Evolutionary conservation across 2,113 vertebrate species (phyloP).

Genomic region (Zapornia atra): DNA sequence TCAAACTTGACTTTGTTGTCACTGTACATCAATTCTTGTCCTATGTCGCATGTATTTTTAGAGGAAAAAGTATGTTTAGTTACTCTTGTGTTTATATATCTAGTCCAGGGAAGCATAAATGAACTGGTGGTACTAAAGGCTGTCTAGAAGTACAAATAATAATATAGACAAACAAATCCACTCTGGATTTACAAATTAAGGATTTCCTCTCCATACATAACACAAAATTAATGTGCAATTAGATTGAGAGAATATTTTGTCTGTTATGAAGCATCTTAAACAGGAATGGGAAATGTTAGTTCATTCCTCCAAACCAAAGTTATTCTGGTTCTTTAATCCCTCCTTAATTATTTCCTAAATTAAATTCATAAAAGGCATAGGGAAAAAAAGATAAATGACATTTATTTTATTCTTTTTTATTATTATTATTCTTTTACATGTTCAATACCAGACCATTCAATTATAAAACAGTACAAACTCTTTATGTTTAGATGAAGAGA

Average conservation of each 20-base stretch:
- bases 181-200: not conserved
- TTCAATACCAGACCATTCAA: no score
- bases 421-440: not conserved
- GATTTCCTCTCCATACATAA: not conserved
- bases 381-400: not conserved
- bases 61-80: not conserved
- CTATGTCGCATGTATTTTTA: not conserved
- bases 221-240: not conserved
- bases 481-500: not conserved
- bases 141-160: not conserved
- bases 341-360: not conserved
- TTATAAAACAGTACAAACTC: not conserved
- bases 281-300: not conserved
- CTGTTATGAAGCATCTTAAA: not conserved
- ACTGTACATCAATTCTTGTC: not conserved
- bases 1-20: rapidly evolving
- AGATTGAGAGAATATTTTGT: not conserved
- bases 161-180: not conserved
- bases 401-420: not conserved
- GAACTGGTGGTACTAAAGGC: not conserved
- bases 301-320: not conserved
- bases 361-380: not conserved
- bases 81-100: not conserved
- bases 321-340: not conserved
- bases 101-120: not conserved